A percentile compares a stretch with the other conserved stretches of the same genome.
Evolutionary conservation across 53 echinoderm and acorn worm species (phyloP).

Genomic region (Hippasteria phrygiana): DNA sequence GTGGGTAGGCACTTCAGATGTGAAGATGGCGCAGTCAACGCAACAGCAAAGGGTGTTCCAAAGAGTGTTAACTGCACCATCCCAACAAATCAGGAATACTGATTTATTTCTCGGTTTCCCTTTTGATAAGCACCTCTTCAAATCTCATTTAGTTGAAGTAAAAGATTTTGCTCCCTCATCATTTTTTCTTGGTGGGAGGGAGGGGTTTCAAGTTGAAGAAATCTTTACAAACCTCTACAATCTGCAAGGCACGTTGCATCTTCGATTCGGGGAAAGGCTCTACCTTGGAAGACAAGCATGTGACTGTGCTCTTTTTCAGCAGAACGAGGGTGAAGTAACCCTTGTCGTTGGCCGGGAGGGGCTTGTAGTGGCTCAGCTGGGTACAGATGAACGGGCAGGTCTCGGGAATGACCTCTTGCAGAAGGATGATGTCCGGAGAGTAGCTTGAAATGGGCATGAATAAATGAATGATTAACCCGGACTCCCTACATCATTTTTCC

Average conservation of each 20-base stretch:
- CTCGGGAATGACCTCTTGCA: slow-evolving; percentile 88
- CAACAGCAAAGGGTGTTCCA: too few species aligned
- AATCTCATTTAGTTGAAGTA: too few species aligned
- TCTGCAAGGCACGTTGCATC: slow-evolving; percentile 65
- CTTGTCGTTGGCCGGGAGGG: slow-evolving; percentile 54
- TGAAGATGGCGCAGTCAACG: too few species aligned
- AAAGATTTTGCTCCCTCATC: too few species aligned
- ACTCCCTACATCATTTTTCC: too few species aligned
- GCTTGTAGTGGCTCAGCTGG: slow-evolving; percentile 60
- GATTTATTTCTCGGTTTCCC: too few species aligned
- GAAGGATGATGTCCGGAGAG: slow-evolving; percentile 87
- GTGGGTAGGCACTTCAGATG: too few species aligned
- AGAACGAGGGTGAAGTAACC: slow-evolving; percentile 85
- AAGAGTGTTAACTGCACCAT: too few species aligned
- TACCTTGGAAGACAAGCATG: slow-evolving; percentile 38
- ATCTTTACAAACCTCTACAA: slow-evolving; percentile 57
- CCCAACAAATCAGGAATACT: too few species aligned
- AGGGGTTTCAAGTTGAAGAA: not conserved
- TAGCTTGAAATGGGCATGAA: slow-evolving; percentile 42
- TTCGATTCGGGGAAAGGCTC: slow-evolving; percentile 60
- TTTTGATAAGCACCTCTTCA: too few species aligned
- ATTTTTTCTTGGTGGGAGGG: too few species aligned
- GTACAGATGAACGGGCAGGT: slow-evolving; percentile 61
- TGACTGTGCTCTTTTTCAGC: slow-evolving; percentile 73
- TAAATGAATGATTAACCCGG: not conserved